Percentiles rank a stretch among this genome's conserved stretches.
Evolutionary conservation across 2,888 invertebrate genomes (phyloP).

Genomic region (Leptinotarsa juncta): DNA sequence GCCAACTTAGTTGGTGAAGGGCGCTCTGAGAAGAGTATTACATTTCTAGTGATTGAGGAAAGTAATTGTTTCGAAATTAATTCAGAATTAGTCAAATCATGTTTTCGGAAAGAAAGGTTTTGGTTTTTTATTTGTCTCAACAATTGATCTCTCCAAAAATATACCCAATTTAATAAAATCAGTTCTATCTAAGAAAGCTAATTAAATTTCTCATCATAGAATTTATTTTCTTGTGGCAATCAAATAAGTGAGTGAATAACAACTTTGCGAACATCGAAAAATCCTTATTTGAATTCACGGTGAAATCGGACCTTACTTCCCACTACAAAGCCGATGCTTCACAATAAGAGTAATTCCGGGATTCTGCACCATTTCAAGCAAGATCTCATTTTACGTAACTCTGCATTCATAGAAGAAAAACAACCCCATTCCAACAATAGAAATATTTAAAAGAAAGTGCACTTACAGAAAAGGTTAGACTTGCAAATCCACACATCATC

Average conservation of each 20-base stretch:
- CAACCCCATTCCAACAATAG: constrained; percentile 41
- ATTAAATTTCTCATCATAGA: too few relatives aligned
- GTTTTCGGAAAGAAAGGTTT: too few relatives aligned
- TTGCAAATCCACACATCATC: constrained; percentile 50
- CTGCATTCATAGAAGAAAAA: constrained; percentile 39
- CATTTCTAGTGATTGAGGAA: too few relatives aligned
- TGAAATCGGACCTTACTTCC: constrained; percentile 12
- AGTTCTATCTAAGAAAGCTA: too few relatives aligned
- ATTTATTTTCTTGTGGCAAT: neutral
- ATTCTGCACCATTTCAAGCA: constrained; percentile 30
- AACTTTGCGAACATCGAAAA: neutral
- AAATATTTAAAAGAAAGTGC: constrained; percentile 43
- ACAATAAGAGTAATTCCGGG: constrained; percentile 15
- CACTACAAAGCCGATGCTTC: constrained; percentile 10
- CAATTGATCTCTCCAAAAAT: too few relatives aligned
- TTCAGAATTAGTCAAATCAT: too few relatives aligned
- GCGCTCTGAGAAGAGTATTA: too few relatives aligned
- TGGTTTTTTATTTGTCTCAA: too few relatives aligned
- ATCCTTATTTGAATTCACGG: neutral
- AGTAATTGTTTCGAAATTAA: too few relatives aligned
- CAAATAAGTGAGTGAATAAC: neutral
- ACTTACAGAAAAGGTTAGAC: constrained; percentile 52
- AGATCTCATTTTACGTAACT: constrained; percentile 42
- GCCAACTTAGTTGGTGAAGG: too few relatives aligned
- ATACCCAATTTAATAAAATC: too few relatives aligned